Evolutionary conservation across 1,140 invertebrate species (phyloP).

Genomic region (Probaryconus sp.): DNA sequence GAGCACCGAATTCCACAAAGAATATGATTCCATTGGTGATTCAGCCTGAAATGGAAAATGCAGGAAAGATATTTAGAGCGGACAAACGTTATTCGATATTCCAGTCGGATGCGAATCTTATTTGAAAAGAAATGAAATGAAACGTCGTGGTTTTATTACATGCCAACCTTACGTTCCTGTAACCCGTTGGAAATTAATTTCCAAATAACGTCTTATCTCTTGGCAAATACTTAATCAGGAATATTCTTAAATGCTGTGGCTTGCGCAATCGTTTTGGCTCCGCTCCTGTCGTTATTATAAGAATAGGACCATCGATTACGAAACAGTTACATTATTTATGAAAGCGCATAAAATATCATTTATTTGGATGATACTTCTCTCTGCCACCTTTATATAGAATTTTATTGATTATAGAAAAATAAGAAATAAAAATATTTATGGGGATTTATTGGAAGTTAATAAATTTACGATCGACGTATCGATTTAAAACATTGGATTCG

Average conservation of each 20-base stretch:
- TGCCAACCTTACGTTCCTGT: slow-evolving; percentile 4
- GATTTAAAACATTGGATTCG: too few species aligned
- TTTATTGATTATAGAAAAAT: too few species aligned
- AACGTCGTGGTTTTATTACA: slow-evolving; percentile 43
- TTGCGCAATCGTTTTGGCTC: slow-evolving; percentile 24
- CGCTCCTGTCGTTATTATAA: slow-evolving; percentile 17
- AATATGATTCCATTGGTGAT: slow-evolving; percentile 39
- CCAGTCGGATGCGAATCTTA: slow-evolving; percentile 33
- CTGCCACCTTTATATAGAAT: too few species aligned
- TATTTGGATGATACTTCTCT: too few species aligned
- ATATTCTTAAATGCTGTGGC: slow-evolving; percentile 11
- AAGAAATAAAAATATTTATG: too few species aligned
- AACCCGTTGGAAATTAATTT: slow-evolving; percentile 37
- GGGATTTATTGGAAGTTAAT: too few species aligned
- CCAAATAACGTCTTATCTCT: slow-evolving; percentile 22
- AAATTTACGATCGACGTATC: not conserved
- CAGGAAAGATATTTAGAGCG: slow-evolving; percentile 49
- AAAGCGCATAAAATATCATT: slow-evolving; percentile 21
- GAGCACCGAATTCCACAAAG: slow-evolving; percentile 20
- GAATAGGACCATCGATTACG: slow-evolving; percentile 24
- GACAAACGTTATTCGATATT: slow-evolving; percentile 50
- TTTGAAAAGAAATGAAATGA: slow-evolving; percentile 45
- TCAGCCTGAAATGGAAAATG: slow-evolving; percentile 36
- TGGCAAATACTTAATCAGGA: slow-evolving; percentile 17
- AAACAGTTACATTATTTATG: slow-evolving; percentile 30